Percentiles rank a stretch among this genome's conserved stretches.
phyloP scores from a whole-genome alignment of 2,113 vertebrate species.

The Origma solitaria region DNA sequence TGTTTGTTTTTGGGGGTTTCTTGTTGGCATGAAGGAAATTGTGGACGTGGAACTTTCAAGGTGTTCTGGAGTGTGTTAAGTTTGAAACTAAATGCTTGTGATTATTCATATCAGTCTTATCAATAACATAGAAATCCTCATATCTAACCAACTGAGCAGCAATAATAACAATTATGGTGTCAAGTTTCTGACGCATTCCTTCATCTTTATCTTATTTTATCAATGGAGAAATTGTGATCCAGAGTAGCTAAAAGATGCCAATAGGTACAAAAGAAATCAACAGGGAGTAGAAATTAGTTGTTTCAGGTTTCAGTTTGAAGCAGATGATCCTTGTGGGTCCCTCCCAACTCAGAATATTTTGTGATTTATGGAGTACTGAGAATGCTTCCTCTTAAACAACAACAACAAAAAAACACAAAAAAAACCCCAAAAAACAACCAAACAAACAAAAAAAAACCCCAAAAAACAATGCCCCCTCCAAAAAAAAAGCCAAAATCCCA shows the following conservation, averaged over 20 bases:
- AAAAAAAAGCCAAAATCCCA: background rate
- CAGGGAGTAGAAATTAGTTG: background rate
- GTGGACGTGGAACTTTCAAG: background rate
- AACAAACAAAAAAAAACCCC: no score
- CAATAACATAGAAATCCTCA: background rate
- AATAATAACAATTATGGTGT: background rate
- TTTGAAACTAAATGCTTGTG: background rate
- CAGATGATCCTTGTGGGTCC: background rate
- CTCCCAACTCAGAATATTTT: background rate
- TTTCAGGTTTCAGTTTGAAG: background rate
- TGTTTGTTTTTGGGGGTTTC: background rate
- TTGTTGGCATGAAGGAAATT: background rate
- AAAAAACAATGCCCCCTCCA: no score
- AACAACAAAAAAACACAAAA: background rate
- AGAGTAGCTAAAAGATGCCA: background rate
- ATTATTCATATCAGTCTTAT: background rate
- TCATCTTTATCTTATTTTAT: background rate
- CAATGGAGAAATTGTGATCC: background rate
- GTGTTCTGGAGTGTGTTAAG: background rate
- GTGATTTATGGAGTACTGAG: background rate
- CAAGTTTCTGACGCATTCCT: background rate
- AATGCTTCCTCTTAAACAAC: background rate
- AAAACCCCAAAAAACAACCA: background rate
- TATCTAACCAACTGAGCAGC: background rate
- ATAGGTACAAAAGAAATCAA: background rate